These are phyloP conservation scores for Tetraneura akinire DNA, from an alignment of 1,140 invertebrate species.

Conservation along the genomic window DNA sequence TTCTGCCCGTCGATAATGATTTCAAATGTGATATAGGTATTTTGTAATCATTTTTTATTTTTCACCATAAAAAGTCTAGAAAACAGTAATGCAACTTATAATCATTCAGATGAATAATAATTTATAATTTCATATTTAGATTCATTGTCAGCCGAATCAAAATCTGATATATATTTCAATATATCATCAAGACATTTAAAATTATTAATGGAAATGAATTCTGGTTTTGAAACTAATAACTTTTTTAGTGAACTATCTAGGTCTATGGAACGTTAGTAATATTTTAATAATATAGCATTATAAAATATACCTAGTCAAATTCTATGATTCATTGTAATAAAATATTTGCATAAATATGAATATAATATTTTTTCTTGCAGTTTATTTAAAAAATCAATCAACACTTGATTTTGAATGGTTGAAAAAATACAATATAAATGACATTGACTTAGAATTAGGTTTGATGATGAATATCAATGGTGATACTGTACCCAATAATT, in stretches of 20 bases:
- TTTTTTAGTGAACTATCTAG: conserved; percentile 65
- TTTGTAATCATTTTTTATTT: conserved; percentile 43
- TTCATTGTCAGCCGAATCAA: conserved; percentile 62
- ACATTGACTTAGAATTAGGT: conserved; percentile 22
- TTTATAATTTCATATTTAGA: conserved; percentile 58
- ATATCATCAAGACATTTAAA: conserved; percentile 64
- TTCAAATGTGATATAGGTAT: conserved; percentile 76
- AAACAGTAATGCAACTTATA: neutral
- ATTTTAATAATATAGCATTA: neutral
- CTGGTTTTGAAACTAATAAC: conserved; percentile 65
- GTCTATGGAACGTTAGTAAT: conserved; percentile 64
- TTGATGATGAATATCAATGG: conserved; percentile 29
- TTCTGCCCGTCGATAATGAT: conserved; percentile 73
- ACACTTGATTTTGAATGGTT: conserved; percentile 58
- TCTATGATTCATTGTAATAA: neutral
- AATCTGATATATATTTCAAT: conserved; percentile 65
- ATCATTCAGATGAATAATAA: neutral
- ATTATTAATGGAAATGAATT: conserved; percentile 67
- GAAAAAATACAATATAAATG: conserved; percentile 55
- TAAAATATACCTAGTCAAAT: conserved; percentile 54
- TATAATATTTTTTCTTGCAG: conserved; percentile 26
- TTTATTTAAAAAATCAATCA: conserved; percentile 31
- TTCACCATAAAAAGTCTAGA: neutral
- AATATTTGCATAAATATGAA: neutral
- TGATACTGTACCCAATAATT: conserved; percentile 13